A percentile compares a stretch with the other conserved stretches of the same genome.
Evolutionary conservation across 1,140 invertebrate species (phyloP).

Genomic region (Penaeus japonicus): DNA sequence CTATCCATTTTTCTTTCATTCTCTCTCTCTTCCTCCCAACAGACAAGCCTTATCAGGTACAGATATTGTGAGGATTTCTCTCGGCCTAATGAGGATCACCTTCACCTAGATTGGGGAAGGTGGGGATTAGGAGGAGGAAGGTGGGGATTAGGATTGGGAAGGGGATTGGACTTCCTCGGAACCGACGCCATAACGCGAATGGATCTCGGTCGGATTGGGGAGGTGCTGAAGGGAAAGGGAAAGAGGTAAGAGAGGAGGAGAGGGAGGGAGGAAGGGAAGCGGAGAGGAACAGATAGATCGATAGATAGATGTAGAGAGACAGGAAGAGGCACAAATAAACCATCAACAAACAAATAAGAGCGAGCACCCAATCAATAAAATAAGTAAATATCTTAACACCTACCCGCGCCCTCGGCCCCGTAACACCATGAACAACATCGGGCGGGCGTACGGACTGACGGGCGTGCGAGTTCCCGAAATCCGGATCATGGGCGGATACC

Average conservation of each 20-base stretch:
- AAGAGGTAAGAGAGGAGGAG: neutral
- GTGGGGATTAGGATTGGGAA: too few species aligned
- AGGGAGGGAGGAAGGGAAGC: neutral
- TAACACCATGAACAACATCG: neutral
- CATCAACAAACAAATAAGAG: too few species aligned
- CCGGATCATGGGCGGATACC: neutral
- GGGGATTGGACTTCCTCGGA: too few species aligned
- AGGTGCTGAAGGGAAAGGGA: neutral
- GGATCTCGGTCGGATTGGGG: neutral
- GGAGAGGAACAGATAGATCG: conserved; percentile 10
- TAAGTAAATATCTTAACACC: too few species aligned
- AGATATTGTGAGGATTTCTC: neutral
- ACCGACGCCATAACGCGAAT: neutral
- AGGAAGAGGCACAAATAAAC: too few species aligned
- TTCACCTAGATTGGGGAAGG: too few species aligned
- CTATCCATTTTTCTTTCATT: neutral
- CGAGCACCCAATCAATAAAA: too few species aligned
- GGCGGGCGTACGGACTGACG: neutral
- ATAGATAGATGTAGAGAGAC: conserved; percentile 21
- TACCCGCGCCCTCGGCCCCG: neutral
- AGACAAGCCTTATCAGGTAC: too few species aligned
- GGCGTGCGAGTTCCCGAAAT: neutral
- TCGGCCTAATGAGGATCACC: neutral
- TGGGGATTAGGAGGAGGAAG: too few species aligned
- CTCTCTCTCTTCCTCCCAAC: too few species aligned